Evolutionary conservation across 2,888 invertebrate genomes (phyloP), one percentile per base, ranked within the genome.

Genomic region (Calephelis perditalis): DNA sequence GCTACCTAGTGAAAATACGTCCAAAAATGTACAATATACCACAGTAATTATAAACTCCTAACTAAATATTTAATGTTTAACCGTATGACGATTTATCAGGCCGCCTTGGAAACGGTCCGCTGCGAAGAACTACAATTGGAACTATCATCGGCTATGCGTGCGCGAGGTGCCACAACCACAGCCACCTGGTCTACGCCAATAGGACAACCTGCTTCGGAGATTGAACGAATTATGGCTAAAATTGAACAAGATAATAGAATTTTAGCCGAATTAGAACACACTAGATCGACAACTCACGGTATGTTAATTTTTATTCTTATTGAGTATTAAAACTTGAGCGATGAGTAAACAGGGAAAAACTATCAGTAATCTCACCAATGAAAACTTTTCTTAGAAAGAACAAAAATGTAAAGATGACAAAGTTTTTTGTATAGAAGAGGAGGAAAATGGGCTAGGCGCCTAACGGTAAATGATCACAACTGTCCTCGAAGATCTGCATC

Each of bases 211-310:
- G 94, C 93, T 67, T 93, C 94, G 52, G 97, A 97, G 91, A 97
- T 97, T 81, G 97, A 97, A 86, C 93, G 96, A 77, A 96, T 98
- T 82, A 97, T 98, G 96, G 97, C 97, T 71, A 97, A 97, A 92
- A 96, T 98, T 76, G 97, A 97, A 86, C 97, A 97, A 86, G 95
- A 95, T 89, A 95, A 96, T 89, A 93, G 96, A 73, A 96, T 97
- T 74, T 92, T 97, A 77, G 97, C 97, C 68, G 97, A 98, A 81
- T 90, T 97, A 77, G 97, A 98, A 82, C 96, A 96, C 82, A 94
- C 95, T 71, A 92, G 96, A 78, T 93, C 94, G 67, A 93, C 93
- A 54, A 94, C 93, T 58, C 90, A 93, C 79, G 93, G 93, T 93
- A 76, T 69, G 68, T 63, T 59, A 61, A 64, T 57, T 49, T n/a